phyloP scores from a whole-genome alignment of 1,140 invertebrate species.

The Drosophila trapezifrons region DNA sequence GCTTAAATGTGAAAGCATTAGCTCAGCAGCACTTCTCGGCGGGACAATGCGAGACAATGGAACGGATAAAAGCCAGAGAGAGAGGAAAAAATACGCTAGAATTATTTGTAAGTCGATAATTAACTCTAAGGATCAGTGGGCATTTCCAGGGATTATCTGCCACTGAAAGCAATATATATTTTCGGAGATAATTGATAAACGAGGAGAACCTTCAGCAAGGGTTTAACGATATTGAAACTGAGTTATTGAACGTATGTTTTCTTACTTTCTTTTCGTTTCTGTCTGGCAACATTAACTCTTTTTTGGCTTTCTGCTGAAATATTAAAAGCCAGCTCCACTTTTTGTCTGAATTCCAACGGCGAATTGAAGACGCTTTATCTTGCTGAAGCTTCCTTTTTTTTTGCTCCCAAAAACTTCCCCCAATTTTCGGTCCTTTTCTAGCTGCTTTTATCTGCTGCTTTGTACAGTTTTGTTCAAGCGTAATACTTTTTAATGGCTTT shows the following conservation, averaged over 20 bases:
- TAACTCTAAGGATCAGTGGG: constrained; percentile 21
- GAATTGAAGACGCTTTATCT: neutral
- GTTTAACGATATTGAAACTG: too few relatives aligned
- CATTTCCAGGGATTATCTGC: constrained; percentile 5
- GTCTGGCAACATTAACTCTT: neutral
- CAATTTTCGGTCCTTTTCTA: constrained; percentile 24
- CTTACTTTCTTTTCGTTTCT: too few relatives aligned
- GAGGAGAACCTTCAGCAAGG: too few relatives aligned
- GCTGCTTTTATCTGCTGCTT: constrained; percentile 74
- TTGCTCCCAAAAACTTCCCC: neutral
- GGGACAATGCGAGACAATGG: constrained; percentile 18
- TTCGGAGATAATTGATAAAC: neutral
- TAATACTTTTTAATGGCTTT: constrained; percentile 84
- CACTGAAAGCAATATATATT: constrained; percentile 1
- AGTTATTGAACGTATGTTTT: neutral
- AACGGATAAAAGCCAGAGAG: constrained; percentile 1
- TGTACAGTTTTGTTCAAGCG: constrained; percentile 81
- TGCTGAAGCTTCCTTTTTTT: neutral
- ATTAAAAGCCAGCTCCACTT: neutral
- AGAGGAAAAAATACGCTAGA: constrained; percentile 9
- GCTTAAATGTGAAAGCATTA: constrained; percentile 31
- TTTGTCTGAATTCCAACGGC: neutral
- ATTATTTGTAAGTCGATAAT: constrained; percentile 29
- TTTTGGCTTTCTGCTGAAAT: neutral
- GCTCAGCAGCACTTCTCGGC: constrained; percentile 16